Evolutionary conservation across 2,888 invertebrate species (phyloP), one percentile per base, ranked within the genome.

Genomic region (Idaea biselata): DNA sequence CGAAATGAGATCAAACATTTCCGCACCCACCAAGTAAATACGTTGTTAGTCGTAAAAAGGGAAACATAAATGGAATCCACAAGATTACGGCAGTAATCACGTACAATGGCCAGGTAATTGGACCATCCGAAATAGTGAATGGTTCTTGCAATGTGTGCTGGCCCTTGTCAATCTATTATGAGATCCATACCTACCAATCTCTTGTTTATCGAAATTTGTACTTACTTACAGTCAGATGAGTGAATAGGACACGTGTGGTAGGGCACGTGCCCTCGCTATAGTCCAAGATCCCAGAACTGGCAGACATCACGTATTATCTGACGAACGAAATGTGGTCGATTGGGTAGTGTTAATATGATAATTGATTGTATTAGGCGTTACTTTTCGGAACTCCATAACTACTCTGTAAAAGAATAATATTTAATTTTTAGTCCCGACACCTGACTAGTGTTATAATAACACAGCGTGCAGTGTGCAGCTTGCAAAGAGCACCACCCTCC

Each of bases 101-200:
- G 72, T 75, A 75, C 73, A 73, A 72, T 73, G 70, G 68, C 62
- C 71, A 67, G 69, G 74, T 79, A 75, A 79, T 77, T 76, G 73
- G 69, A 70, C 73, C 68, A 67, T 69, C 61, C 67, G 69, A 72
- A 72, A 67, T 74, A 73, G 73, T 68, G 70, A 64, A 69, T 66
- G 66, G 44, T 66, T 60, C 55, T 63, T 69, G 73, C 75, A 11
- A 66, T 62, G 18, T 70, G 73, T 75, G 70, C 68, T 55, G 72
- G 73, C 75, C 73, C 74, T 70, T 71, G 66, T 68, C 66, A 57
- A 53, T 44, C 44, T 44, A 44, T 44, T 44, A 44, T 58, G 55
- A 61, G 33, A 63, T 67, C 67, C 60, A 67, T 68, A 67, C 54
- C 66, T 75, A 75, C 74, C 73, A 77, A 69, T 73, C 67, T 71